A percentile compares a stretch with the other conserved stretches of the same genome.
phyloP scores from a whole-genome alignment of 1,140 invertebrate genomes.

The Apis cerana region DNA sequence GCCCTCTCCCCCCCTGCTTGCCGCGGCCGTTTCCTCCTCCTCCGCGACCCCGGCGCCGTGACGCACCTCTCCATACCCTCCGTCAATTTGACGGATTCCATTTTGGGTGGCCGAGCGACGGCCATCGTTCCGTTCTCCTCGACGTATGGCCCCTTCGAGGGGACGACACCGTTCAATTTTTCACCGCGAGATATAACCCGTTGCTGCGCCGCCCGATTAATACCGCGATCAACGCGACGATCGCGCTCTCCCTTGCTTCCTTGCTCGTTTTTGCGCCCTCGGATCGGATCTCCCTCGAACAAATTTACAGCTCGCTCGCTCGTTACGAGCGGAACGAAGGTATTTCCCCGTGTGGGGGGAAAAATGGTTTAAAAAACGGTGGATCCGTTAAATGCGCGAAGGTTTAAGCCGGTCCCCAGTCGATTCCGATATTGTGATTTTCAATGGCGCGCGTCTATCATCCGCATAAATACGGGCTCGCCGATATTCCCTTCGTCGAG shows the following conservation, averaged over 20 bases:
- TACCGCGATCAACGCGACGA: slow-evolving; percentile 47
- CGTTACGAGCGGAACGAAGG: too few relatives aligned
- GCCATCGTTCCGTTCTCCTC: slow-evolving; percentile 58
- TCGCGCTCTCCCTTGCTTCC: too few relatives aligned
- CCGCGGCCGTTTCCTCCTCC: slow-evolving; percentile 28
- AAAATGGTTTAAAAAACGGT: slow-evolving; percentile 13
- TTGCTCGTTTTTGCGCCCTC: too few relatives aligned
- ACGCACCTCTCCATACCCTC: slow-evolving; percentile 48
- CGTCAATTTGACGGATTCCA: slow-evolving; percentile 70
- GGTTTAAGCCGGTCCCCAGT: slow-evolving; percentile 27
- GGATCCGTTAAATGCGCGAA: slow-evolving; percentile 2
- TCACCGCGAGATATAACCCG: slow-evolving; percentile 36
- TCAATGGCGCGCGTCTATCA: slow-evolving; percentile 54
- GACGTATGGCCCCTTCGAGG: slow-evolving; percentile 49
- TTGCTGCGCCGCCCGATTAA: slow-evolving; percentile 38
- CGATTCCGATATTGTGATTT: slow-evolving; percentile 38
- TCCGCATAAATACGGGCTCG: slow-evolving; percentile 57
- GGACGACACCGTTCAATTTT: slow-evolving; percentile 52
- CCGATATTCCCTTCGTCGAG: slow-evolving; percentile 61
- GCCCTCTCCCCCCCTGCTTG: neutral
- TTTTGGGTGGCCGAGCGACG: slow-evolving; percentile 61
- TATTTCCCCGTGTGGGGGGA: neutral
- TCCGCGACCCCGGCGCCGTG: slow-evolving; percentile 50
- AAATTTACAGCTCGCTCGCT: too few relatives aligned
- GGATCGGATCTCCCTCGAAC: too few relatives aligned